phyloP scores from a whole-genome alignment of 2,113 vertebrate species.

The Cottus gobio region DNA sequence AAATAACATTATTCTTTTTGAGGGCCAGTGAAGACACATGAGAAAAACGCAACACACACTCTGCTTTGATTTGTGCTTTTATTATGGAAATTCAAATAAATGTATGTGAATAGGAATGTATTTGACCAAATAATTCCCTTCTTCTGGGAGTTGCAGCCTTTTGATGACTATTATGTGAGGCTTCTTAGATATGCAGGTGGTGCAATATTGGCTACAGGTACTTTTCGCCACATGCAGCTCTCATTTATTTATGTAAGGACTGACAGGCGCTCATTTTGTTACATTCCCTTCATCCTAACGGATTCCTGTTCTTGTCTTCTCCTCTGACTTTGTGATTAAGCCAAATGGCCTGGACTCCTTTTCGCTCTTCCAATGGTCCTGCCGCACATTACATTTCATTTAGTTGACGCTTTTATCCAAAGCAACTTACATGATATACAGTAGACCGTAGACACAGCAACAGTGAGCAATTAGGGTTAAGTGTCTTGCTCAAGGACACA shows the following conservation, averaged over 20 bases:
- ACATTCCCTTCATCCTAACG: slow-evolving; percentile 7
- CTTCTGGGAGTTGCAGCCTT: slow-evolving; percentile 20
- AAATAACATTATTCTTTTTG: too few species aligned
- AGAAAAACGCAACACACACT: slow-evolving; percentile 14
- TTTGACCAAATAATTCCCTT: slow-evolving; percentile 20
- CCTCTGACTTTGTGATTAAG: neutral
- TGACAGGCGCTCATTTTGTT: slow-evolving; percentile 9
- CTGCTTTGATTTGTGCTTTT: slow-evolving; percentile 25
- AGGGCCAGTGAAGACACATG: neutral
- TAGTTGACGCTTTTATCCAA: too few species aligned
- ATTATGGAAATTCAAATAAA: slow-evolving; percentile 38
- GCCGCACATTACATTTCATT: too few species aligned
- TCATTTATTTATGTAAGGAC: slow-evolving; percentile 28
- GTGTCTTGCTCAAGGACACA: too few species aligned
- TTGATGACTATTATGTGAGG: slow-evolving; percentile 28
- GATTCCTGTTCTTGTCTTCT: slow-evolving; percentile 17
- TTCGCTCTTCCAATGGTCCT: slow-evolving; percentile 4
- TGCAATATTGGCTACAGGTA: slow-evolving; percentile 13
- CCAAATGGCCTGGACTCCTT: neutral
- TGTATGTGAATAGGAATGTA: slow-evolving; percentile 23
- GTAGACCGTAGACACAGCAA: too few species aligned
- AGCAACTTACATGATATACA: too few species aligned
- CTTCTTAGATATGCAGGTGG: slow-evolving; percentile 36
- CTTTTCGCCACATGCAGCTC: slow-evolving; percentile 22
- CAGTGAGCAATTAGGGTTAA: too few species aligned